Base-by-base conservation (phyloP, 2,888 invertebrate species). In the Scaptomyza tumidula region DNA sequence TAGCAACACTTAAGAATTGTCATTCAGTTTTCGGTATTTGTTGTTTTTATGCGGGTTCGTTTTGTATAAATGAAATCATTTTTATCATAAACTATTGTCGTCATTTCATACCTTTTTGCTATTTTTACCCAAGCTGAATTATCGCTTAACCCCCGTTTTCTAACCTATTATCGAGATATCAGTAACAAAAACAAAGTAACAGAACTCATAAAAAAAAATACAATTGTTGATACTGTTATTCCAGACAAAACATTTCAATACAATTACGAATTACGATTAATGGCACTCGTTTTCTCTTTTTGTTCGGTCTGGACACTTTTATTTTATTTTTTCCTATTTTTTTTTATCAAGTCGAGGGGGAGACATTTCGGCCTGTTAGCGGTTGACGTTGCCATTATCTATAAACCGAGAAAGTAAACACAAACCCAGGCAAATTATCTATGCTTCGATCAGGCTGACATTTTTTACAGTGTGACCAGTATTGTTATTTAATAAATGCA, bases 391-490 rank as follows among this genome's bases (percentile, higher is more conserved):
- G 55, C 75, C 53, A 73, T 86, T 85, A 85, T 85, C 88, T 85
- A 70, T 67, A 77, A 84, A 80, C 65, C 75, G 70, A 70, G 75
- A 75, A 86, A 78, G 86, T 88, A 86, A 88, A 88, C 84, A 88
- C 84, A 85, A 86, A 82, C 54, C 66, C 68, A 58, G 63, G 69
- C 65, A 82, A 86, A 86, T 82, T 87, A 84, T 84, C 83, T 82
- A 75, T 77, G 83, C 63, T 74, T 88, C 83, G 83, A 80, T 88
- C 79, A 74, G 71, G 65, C 65, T 57, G 52, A 60, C 73, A 46
- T 75, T 75, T 75, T 29, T 48, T 19, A 82, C 76, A 74, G 73
- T 76, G 86, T 56, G 29, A 0, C 64, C 19, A 49, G 44, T 3
- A 4, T 19, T 19, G n/a, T 19, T 19, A 19, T 1, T 19, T 19